Evolutionary conservation across 2,113 vertebrate genomes (phyloP).

Genomic region (Python bivittatus): DNA sequence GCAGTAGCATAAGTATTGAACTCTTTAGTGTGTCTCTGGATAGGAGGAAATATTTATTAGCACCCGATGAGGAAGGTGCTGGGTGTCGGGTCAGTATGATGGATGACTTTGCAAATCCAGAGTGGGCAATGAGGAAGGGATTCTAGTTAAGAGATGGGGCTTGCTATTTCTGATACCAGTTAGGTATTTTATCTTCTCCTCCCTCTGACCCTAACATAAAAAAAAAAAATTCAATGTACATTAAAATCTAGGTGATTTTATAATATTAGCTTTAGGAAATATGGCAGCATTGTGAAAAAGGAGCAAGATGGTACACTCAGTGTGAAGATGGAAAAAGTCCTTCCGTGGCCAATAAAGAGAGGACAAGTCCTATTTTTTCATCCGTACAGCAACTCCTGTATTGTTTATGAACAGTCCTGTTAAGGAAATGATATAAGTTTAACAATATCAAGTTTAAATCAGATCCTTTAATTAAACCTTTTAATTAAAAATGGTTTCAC

Average conservation of each 20-base stretch:
- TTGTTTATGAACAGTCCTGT: slow-evolving; percentile 18
- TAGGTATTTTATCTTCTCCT: not conserved
- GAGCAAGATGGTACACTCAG: not conserved
- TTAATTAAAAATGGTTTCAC: slow-evolving; percentile 67
- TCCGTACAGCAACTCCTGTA: not conserved
- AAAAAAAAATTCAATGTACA: not conserved
- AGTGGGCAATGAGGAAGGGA: slow-evolving; percentile 14
- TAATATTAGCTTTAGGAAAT: not conserved
- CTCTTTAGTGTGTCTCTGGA: not conserved
- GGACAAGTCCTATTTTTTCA: not conserved
- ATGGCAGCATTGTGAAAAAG: not conserved
- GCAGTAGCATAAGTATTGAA: not conserved
- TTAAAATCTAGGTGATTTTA: not conserved
- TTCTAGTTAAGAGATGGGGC: not conserved
- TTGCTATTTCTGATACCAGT: not conserved
- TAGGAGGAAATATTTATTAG: slow-evolving; percentile 6
- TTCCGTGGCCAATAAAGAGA: too few species aligned
- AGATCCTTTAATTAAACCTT: too few species aligned
- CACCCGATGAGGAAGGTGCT: slow-evolving; percentile 30
- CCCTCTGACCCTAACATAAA: not conserved
- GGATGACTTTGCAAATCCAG: slow-evolving; percentile 21
- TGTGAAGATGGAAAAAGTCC: not conserved
- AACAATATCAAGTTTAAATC: slow-evolving; percentile 43
- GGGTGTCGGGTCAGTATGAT: not conserved
- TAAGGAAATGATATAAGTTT: not conserved